Percentiles rank a stretch among this genome's conserved stretches.
Conservation (phyloP, 2,888 invertebrate genomes). For the Polyploca ridens region DNA sequence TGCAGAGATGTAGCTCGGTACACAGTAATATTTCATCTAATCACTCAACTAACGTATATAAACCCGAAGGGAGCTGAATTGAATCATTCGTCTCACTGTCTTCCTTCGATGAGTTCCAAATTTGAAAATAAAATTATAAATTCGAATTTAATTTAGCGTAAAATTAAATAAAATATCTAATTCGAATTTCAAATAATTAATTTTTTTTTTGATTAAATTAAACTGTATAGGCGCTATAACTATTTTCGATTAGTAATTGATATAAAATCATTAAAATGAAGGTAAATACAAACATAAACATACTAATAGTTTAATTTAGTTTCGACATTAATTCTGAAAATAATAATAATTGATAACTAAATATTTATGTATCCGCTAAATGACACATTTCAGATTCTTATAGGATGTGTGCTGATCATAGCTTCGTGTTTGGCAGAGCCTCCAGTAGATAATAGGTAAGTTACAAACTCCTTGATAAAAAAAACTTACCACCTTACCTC, state of each 20-base stretch:
- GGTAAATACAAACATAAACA: conserved; percentile 21
- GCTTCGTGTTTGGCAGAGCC: conserved; percentile 63
- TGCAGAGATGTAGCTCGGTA: neutral
- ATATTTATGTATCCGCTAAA: neutral
- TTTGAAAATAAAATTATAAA: conserved; percentile 17
- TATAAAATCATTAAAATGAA: conserved; percentile 32
- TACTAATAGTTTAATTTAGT: too few species aligned
- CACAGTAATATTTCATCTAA: conserved; percentile 21
- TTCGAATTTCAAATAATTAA: neutral
- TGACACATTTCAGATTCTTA: conserved; percentile 51
- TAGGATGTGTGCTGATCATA: conserved; percentile 47
- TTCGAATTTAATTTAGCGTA: neutral
- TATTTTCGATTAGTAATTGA: neutral
- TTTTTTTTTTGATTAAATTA: neutral
- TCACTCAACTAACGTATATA: conserved; percentile 40
- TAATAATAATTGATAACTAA: too few species aligned
- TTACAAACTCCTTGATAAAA: neutral
- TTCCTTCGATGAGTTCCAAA: conserved; percentile 29
- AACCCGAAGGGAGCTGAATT: conserved; percentile 28
- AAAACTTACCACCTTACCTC: too few species aligned
- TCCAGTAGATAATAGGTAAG: conserved; percentile 66
- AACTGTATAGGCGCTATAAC: neutral
- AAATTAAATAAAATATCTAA: neutral
- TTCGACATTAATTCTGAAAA: too few species aligned
- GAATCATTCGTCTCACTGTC: conserved; percentile 37